phyloP scores from a whole-genome alignment of 1,140 invertebrate genomes.

The Euschistus heros region DNA sequence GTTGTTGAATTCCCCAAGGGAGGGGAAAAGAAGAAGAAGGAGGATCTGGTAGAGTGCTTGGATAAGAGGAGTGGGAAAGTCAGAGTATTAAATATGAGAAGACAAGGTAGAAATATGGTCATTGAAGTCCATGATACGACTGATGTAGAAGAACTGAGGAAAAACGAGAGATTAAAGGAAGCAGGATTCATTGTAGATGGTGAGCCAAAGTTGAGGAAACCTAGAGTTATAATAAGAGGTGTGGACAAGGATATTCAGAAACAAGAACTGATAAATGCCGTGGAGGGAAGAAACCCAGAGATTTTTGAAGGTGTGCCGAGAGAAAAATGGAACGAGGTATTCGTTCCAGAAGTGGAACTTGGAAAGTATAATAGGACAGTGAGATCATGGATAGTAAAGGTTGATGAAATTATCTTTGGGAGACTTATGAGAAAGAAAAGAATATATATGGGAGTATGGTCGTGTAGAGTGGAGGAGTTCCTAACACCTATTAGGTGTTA shows the following conservation, averaged over 20 bases:
- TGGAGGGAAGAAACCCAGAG: neutral
- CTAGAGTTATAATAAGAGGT: neutral
- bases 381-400: neutral
- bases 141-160: neutral
- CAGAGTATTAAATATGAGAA: neutral
- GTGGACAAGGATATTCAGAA: neutral
- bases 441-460: neutral
- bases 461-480: neutral
- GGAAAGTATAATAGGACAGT: neutral
- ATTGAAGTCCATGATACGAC: neutral
- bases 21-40: neutral
- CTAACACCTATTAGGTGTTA: neutral
- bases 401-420: neutral
- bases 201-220: neutral
- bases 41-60: neutral
- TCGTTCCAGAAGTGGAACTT: neutral
- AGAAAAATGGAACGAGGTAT: neutral
- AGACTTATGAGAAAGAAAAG: neutral
- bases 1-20: too few relatives aligned
- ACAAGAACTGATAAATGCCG: neutral
- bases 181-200: neutral
- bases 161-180: neutral
- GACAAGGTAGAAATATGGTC: neutral
- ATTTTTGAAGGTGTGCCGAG: neutral
- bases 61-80: neutral